Percentiles rank a stretch among this genome's conserved stretches.
Evolutionary conservation across 1,140 invertebrate species (phyloP).

Genomic region (Medauroidea extradentata): DNA sequence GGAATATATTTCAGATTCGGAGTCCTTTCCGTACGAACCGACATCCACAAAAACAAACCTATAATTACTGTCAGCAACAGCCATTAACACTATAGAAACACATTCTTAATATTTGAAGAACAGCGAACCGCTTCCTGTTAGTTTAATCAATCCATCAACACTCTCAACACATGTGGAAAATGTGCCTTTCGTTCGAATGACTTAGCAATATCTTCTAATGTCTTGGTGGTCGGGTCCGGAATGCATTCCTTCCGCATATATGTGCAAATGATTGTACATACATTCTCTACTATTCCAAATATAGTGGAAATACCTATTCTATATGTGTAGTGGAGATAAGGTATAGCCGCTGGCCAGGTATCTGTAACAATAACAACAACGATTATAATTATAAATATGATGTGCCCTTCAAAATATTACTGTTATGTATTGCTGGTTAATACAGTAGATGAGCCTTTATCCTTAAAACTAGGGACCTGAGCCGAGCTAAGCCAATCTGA

Average conservation of each 20-base stretch:
- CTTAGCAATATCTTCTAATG: slow-evolving; percentile 29
- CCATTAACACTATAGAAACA: slow-evolving; percentile 37
- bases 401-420: too few species aligned
- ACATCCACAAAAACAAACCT: slow-evolving; percentile 37
- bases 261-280: background rate
- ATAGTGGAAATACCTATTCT: slow-evolving; percentile 12
- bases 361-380: slow-evolving; percentile 10
- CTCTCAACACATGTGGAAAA: slow-evolving; percentile 44
- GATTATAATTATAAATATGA: too few species aligned
- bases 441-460: too few species aligned
- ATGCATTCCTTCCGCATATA: background rate
- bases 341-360: slow-evolving; percentile 17
- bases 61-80: slow-evolving; percentile 34
- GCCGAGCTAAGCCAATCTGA: too few species aligned
- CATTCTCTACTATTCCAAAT: slow-evolving; percentile 5
- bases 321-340: slow-evolving; percentile 13
- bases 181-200: slow-evolving; percentile 30
- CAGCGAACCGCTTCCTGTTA: background rate
- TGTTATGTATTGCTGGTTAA: too few species aligned
- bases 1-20: background rate
- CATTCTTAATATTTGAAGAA: slow-evolving; percentile 11
- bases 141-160: slow-evolving; percentile 32
- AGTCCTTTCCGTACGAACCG: slow-evolving; percentile 15
- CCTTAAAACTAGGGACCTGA: too few species aligned
- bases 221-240: slow-evolving; percentile 3